These are phyloP conservation scores for Bos javanicus DNA, from an alignment of 2,113 vertebrate species.

Conservation along the genomic window DNA sequence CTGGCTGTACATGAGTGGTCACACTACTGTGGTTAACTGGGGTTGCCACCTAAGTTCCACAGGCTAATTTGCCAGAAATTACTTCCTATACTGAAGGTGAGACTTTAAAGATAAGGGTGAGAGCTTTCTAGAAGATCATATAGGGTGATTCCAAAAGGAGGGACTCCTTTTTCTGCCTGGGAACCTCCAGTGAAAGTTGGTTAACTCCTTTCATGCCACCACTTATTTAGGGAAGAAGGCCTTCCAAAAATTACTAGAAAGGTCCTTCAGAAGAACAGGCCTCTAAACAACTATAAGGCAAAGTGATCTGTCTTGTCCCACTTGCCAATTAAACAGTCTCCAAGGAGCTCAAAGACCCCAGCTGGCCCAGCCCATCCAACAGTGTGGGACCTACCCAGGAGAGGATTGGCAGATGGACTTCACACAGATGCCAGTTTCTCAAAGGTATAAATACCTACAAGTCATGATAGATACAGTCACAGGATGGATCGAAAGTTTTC, in stretches of 20 bases:
- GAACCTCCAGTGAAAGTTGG: not conserved
- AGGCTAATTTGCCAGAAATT: not conserved
- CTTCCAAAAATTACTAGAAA: not conserved
- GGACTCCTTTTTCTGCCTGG: not conserved
- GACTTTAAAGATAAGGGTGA: not conserved
- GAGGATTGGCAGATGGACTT: not conserved
- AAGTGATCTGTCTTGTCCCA: not conserved
- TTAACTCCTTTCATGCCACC: not conserved
- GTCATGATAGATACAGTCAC: not conserved
- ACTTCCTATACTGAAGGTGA: not conserved
- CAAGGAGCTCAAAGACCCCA: not conserved
- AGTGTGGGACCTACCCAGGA: not conserved
- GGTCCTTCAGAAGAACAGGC: not conserved
- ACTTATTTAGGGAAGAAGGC: not conserved
- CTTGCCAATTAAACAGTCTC: not conserved
- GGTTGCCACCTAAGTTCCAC: not conserved
- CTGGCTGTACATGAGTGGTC: fast-evolving
- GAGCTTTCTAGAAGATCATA: not conserved
- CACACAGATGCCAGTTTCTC: not conserved
- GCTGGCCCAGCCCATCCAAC: not conserved
- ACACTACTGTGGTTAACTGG: not conserved
- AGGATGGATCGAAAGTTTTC: not conserved
- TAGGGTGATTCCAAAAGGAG: not conserved
- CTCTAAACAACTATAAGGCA: not conserved
- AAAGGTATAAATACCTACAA: not conserved